A percentile compares a stretch with the other conserved stretches of the same genome.
Conservation (phyloP, 2,113 vertebrate species). For the Morone chrysops region DNA sequence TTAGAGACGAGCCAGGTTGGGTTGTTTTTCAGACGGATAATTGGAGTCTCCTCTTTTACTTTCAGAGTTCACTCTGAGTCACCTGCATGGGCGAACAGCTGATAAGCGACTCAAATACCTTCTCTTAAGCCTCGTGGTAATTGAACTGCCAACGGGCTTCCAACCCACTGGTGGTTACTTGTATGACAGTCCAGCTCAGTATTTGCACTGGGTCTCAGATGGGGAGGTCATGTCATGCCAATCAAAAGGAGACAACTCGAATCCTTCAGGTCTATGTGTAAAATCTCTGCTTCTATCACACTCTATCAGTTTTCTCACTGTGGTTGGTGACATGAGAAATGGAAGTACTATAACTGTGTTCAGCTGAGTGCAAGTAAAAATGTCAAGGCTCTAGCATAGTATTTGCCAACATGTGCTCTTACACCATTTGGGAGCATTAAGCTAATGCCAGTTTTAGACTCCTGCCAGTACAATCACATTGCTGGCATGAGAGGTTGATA, state of each 20-base stretch:
- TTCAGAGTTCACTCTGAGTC: slow-evolving; percentile 62
- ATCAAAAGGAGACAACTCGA: slow-evolving; percentile 55
- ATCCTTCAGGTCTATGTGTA: slow-evolving; percentile 32
- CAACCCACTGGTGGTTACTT: slow-evolving; percentile 39
- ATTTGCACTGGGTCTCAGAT: slow-evolving; percentile 43
- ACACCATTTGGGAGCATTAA: slow-evolving; percentile 30
- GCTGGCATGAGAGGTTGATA: neutral
- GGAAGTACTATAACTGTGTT: slow-evolving; percentile 31
- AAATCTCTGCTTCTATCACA: slow-evolving; percentile 39
- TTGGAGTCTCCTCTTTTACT: slow-evolving; percentile 55
- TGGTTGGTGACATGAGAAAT: slow-evolving; percentile 40
- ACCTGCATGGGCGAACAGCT: slow-evolving; percentile 66
- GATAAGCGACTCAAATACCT: slow-evolving; percentile 53
- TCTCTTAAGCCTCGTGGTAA: slow-evolving; percentile 56
- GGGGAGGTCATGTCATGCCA: slow-evolving; percentile 52
- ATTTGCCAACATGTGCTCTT: slow-evolving; percentile 38
- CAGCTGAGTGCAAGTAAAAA: slow-evolving; percentile 14
- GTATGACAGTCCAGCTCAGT: slow-evolving; percentile 38
- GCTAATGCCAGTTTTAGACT: neutral
- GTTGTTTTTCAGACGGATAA: slow-evolving; percentile 69
- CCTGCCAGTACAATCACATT: slow-evolving; percentile 21
- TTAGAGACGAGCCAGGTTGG: slow-evolving; percentile 30
- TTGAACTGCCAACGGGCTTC: slow-evolving; percentile 65
- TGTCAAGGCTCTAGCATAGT: slow-evolving; percentile 25
- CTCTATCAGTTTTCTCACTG: slow-evolving; percentile 39